Evolutionary conservation across 2,888 invertebrate genomes (phyloP), one percentile per base, ranked within the genome.

Genomic region (Linhomoeus sp.): DNA sequence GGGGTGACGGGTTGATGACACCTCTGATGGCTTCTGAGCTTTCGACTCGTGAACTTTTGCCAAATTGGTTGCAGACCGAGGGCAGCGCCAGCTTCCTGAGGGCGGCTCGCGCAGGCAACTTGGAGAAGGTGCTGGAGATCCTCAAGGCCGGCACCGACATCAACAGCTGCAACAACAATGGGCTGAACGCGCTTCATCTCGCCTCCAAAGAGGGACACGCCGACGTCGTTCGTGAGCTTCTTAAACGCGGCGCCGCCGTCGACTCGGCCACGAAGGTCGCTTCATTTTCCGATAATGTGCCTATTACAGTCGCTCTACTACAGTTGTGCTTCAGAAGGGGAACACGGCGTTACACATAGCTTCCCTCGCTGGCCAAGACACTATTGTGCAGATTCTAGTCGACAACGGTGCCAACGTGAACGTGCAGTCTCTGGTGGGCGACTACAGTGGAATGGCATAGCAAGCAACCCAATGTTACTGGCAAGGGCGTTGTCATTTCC

Each of bases 151-250:
- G 85, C 65, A 20, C 19, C 5, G 94, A 97, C 70, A 99, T 99
- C 69, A 94, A 99, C 71, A 88, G 92, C 60, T 84, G 87, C 71
- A 99, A 99, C 73, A 85, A 90, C 85, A 97, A 97, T 71, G 97
- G 97, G 55, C 75, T 97, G 59, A 97, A 94, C 71, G 94, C 94
- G 52, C 77, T 97, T 59, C 97, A 97, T 69, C 74, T 97, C 65
- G 92, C 94, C 46, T 86, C 92, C 43, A 97, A 97, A 70, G 94
- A 97, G 71, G 94, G 94, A 24, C 94, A 94, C 67, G 79, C 84
- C 56, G 81, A 83, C 58, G 87, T 97, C 54, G 94, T 94, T 35
- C 76, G 79, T 45, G 92, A 94, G 68, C 75, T 97, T 54, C 75
- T 97, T 52, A 80, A 81, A 57, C 76, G 92, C 48, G 88, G 88